These are phyloP conservation scores for Mylabris sibirica DNA, from an alignment of 2,888 invertebrate species.

Conservation along the genomic window DNA sequence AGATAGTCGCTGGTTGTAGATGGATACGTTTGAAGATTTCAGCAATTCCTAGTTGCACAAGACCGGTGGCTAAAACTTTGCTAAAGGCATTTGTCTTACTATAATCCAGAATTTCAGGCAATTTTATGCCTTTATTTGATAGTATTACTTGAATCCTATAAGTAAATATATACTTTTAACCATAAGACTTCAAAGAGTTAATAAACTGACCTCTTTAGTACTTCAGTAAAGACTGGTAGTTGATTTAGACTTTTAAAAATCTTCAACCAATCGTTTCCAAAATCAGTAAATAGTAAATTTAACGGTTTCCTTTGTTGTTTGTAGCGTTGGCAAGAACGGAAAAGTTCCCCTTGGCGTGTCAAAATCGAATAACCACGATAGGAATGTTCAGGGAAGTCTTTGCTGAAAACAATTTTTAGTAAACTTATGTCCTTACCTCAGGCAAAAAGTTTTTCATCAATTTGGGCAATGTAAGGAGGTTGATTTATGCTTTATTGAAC, in stretches of 20 bases:
- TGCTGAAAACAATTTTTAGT: conserved; percentile 15
- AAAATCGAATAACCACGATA: conserved; percentile 24
- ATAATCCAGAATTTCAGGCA: background rate
- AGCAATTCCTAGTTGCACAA: background rate
- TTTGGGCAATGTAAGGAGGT: too few species aligned
- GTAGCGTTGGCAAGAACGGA: background rate
- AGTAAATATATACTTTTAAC: background rate
- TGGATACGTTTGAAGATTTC: conserved; percentile 2
- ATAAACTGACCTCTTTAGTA: background rate
- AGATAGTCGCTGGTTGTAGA: background rate
- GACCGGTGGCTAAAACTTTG: background rate
- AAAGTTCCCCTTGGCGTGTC: conserved; percentile 2
- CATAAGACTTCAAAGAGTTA: too few species aligned
- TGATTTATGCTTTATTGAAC: background rate
- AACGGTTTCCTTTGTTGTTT: conserved; percentile 11
- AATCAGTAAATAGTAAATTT: conserved; percentile 66
- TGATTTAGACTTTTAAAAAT: conserved; percentile 65
- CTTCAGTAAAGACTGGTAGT: background rate
- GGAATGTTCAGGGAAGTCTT: conserved; percentile 16
- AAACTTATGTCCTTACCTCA: too few species aligned
- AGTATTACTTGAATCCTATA: background rate
- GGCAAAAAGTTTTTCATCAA: too few species aligned
- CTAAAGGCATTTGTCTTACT: background rate
- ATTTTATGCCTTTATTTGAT: background rate
- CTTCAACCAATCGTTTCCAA: conserved; percentile 89